Conservation (phyloP, 2,797 vertebrate species). For the Cercopithecus mitis region DNA sequence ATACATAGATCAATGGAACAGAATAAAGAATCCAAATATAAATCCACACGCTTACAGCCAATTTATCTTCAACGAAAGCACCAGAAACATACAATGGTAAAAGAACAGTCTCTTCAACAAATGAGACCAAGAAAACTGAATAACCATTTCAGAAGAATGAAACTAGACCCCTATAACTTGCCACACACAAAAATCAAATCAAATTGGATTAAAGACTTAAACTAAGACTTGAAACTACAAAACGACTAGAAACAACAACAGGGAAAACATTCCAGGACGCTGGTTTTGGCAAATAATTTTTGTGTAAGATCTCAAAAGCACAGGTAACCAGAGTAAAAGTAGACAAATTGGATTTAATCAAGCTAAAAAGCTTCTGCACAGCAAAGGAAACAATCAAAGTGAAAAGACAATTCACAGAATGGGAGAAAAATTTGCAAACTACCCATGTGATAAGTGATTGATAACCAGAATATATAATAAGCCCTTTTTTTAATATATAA, state of each 20-base stretch:
- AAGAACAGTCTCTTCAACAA: background rate
- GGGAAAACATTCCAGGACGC: background rate
- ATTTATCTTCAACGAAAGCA: background rate
- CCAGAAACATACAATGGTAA: background rate
- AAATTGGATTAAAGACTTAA: background rate
- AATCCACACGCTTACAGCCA: background rate
- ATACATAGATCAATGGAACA: background rate
- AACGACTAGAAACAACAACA: background rate
- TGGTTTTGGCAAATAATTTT: background rate
- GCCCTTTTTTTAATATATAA: background rate
- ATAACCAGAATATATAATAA: background rate
- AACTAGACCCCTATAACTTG: background rate
- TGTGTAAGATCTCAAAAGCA: background rate
- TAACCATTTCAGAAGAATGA: background rate
- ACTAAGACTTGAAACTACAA: background rate
- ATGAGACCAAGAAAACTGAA: background rate
- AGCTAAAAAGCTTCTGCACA: background rate
- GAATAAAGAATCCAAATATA: background rate
- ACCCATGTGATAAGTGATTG: background rate
- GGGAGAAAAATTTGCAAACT: background rate
- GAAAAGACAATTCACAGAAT: background rate
- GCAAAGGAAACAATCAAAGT: background rate
- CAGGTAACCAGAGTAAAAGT: background rate
- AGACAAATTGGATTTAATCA: background rate
- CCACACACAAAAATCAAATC: background rate